Conservation (phyloP, 2,797 vertebrate species). For the Sphenodon punctatus region DNA sequence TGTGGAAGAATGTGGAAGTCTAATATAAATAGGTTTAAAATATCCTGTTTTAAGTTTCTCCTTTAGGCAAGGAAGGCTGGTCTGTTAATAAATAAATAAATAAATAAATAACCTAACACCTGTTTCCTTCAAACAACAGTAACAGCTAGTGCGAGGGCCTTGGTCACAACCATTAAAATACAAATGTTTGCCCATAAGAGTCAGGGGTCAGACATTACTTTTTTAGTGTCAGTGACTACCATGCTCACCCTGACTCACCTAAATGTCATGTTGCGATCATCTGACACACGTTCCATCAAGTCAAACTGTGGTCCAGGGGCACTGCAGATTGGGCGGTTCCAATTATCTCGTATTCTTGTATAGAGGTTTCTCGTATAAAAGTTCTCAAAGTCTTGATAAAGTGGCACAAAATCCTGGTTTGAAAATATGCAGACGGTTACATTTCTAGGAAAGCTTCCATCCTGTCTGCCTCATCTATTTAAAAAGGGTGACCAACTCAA, state of each 20-base stretch:
- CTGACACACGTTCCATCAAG: conserved; percentile 89
- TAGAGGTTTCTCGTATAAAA: conserved; percentile 94
- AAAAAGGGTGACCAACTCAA: neutral
- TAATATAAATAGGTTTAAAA: neutral
- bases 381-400: conserved; percentile 98
- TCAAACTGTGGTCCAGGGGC: conserved; percentile 88
- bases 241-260: conserved; percentile 76
- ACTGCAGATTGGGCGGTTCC: conserved; percentile 93
- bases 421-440: conserved; percentile 59
- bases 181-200: neutral
- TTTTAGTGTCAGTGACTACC: neutral
- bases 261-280: conserved; percentile 97
- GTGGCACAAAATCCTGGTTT: conserved; percentile 89
- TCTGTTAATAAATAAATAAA: too few species aligned
- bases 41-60: neutral
- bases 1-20: neutral
- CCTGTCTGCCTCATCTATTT: neutral
- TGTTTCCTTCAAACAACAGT: too few species aligned
- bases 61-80: too few species aligned
- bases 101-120: too few species aligned
- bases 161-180: neutral
- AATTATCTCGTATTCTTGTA: conserved; percentile 93
- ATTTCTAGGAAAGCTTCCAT: neutral
- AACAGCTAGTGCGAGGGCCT: rapidly evolving
- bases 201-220: neutral